Base-by-base conservation (phyloP, 2,888 invertebrate genomes). In the Pristionchus fissidentatus region DNA sequence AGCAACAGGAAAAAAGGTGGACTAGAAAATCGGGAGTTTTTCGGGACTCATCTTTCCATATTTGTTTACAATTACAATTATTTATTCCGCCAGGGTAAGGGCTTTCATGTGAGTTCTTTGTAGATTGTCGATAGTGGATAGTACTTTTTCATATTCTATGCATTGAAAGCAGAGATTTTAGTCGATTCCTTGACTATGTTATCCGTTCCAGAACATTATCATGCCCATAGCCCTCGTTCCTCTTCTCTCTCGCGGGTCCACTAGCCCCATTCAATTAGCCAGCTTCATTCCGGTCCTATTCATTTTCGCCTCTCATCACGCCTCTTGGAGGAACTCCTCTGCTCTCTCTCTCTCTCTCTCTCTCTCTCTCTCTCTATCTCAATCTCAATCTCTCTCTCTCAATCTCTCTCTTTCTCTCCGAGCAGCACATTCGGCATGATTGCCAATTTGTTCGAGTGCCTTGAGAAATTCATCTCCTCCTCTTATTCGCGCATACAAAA, bases 401-500 rank as follows among this genome's bases (percentile, higher is more conserved):
- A n/a, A 57, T 57, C 57, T 29, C 57, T 22, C 57, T 60, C 60
- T 15, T 60, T 26, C 19, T 8, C 38, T 38, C 38, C 38, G 13
- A 70, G n/a, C n/a, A n/a, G n/a, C 70, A 41, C 70, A 70, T 70
- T 70, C 70, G 43, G 41, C 22, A 70, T 70, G 70, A 70, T 70
- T 70, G 70, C 70, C 70, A 70, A 70, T 70, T 70, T 70, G 70
- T 26, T 70, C 70, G 70, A 70, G 70, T 70, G 55, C 57, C 32
- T 41, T n/a, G 70, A 41, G 70, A 70, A n/a, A n/a, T n/a, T n/a
- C n/a, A n/a, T 70, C 26, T 41, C n/a, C 41, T 26, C 10, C 43
- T 70, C 8, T 41, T n/a, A 7, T 41, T 41, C 43, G 10, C 70
- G 70, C n/a, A 26, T 70, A n/a, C n/a, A n/a, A n/a, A n/a, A n/a